Evolutionary conservation across 2,113 vertebrate genomes (phyloP).

Genomic region (Phrynosoma blainvillii): DNA sequence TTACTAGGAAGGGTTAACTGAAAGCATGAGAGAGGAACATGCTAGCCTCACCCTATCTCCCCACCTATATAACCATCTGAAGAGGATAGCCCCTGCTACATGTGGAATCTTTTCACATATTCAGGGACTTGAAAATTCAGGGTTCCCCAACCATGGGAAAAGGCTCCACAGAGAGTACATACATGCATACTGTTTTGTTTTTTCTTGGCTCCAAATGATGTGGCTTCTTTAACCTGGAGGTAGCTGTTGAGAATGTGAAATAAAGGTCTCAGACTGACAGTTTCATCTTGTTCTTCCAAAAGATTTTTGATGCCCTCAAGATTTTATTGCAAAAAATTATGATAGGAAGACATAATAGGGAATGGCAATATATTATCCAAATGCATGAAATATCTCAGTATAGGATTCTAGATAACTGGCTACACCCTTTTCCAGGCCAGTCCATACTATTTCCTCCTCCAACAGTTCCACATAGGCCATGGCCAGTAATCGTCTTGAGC

Average conservation of each 20-base stretch:
- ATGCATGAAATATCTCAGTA: neutral
- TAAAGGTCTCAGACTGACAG: constrained; percentile 3
- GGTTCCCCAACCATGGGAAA: too few species aligned
- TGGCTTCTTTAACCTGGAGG: neutral
- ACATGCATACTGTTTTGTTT: too few species aligned
- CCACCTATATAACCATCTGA: too few species aligned
- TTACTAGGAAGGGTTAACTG: too few species aligned
- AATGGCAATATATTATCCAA: neutral
- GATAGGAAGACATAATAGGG: neutral
- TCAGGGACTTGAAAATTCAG: too few species aligned
- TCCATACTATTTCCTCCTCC: neutral
- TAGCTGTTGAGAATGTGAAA: neutral
- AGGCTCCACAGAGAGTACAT: too few species aligned
- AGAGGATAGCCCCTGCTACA: too few species aligned
- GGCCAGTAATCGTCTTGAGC: neutral
- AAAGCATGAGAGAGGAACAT: too few species aligned
- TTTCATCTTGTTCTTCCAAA: neutral
- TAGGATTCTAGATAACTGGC: neutral
- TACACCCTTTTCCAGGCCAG: neutral
- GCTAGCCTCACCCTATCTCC: too few species aligned
- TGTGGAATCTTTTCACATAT: too few species aligned
- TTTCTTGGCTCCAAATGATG: accelerated
- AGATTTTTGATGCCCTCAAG: accelerated
- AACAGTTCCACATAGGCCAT: neutral
- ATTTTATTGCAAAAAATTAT: neutral